These are phyloP conservation scores for Corella eumyota DNA, from an alignment of 23 tunicate species.

Conservation along the genomic window DNA sequence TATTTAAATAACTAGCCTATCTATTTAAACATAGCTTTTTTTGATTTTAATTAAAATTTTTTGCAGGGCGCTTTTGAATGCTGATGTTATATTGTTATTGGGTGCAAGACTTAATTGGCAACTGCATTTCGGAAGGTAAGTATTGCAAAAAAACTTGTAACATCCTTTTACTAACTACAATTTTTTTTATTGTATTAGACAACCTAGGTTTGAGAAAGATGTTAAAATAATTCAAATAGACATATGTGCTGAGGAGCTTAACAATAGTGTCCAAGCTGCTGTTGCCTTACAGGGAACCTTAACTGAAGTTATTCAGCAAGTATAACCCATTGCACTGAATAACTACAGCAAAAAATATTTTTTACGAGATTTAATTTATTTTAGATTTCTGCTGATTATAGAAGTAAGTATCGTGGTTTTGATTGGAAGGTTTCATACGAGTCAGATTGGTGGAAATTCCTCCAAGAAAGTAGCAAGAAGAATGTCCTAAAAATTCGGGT, in stretches of 20 bases:
- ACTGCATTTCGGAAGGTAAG: constrained; percentile 85
- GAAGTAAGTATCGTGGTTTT: constrained; percentile 8
- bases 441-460: constrained; percentile 68
- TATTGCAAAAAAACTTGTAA: neutral
- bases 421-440: constrained; percentile 32
- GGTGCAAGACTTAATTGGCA: constrained; percentile 96
- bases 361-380: neutral
- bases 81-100: constrained; percentile 60
- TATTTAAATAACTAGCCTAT: neutral
- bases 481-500: constrained; percentile 39
- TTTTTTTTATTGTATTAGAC: constrained; percentile 8
- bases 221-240: constrained; percentile 82
- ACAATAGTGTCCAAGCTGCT: constrained; percentile 55
- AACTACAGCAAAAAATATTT: neutral
- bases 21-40: neutral
- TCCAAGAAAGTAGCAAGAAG: constrained; percentile 42
- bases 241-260: constrained; percentile 71
- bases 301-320: constrained; percentile 52
- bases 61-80: constrained; percentile 53
- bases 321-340: neutral
- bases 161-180: neutral
- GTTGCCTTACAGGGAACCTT: constrained; percentile 68
- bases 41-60: no score
- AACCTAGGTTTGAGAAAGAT: constrained; percentile 55
- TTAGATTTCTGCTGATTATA: neutral